phyloP scores from a whole-genome alignment of 2,113 vertebrate species.

The Percina caprodes region DNA sequence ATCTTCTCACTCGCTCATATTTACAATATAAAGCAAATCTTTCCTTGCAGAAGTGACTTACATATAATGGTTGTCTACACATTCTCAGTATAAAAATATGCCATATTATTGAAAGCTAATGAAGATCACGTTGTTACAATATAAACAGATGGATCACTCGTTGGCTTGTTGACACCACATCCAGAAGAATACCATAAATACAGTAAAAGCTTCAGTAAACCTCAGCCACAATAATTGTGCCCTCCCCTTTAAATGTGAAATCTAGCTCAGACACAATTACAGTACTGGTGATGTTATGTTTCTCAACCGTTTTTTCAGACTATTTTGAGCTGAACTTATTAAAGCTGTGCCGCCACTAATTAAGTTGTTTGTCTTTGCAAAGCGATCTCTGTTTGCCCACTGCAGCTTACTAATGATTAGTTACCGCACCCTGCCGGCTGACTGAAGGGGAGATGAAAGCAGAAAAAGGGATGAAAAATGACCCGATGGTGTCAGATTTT shows the following conservation, averaged over 20 bases:
- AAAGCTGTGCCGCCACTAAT: conserved; percentile 72
- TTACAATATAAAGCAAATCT: conserved; percentile 18
- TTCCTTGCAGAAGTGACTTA: not conserved
- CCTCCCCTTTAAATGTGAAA: conserved; percentile 42
- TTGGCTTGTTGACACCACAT: conserved; percentile 29
- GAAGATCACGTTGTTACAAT: conserved; percentile 3
- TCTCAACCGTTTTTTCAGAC: conserved; percentile 63
- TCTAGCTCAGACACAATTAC: conserved; percentile 64
- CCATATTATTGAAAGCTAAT: not conserved
- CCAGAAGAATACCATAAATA: conserved; percentile 26
- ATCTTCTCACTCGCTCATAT: not conserved
- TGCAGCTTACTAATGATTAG: conserved; percentile 74
- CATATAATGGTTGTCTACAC: not conserved
- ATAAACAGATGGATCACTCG: conserved; percentile 6
- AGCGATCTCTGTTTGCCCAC: conserved; percentile 70
- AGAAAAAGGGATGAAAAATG: conserved; percentile 49
- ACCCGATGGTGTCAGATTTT: conserved; percentile 45
- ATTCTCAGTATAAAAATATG: not conserved
- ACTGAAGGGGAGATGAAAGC: conserved; percentile 65
- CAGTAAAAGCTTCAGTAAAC: conserved; percentile 23
- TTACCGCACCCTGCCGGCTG: conserved; percentile 52
- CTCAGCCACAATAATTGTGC: conserved; percentile 34
- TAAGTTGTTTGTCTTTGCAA: conserved; percentile 83
- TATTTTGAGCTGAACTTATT: conserved; percentile 78
- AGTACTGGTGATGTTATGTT: conserved; percentile 54